A percentile compares a stretch with the other conserved stretches of the same genome.
phyloP scores from a whole-genome alignment of 2,113 vertebrate species.

The Struthidea cinerea region DNA sequence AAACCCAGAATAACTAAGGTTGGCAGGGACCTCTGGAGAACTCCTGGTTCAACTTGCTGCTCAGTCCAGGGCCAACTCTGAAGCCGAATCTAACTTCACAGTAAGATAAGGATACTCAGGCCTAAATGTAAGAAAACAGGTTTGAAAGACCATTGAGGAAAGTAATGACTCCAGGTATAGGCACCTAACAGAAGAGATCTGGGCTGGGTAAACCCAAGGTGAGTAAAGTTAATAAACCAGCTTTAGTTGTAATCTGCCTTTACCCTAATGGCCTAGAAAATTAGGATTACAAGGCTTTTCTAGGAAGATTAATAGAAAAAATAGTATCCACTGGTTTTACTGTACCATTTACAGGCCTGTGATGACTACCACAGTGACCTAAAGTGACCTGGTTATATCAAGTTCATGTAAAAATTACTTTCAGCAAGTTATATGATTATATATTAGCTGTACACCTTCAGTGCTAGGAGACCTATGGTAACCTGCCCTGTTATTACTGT shows the following conservation, averaged over 20 bases:
- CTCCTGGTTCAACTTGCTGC: neutral
- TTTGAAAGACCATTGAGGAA: neutral
- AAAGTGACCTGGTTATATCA: neutral
- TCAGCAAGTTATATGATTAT: neutral
- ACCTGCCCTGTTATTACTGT: neutral
- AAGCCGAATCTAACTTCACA: neutral
- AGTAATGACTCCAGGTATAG: neutral
- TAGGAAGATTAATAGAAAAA: constrained; percentile 46
- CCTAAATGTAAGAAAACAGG: neutral
- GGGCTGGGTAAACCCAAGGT: neutral
- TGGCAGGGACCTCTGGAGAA: neutral
- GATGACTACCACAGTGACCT: neutral
- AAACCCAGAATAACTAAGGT: neutral
- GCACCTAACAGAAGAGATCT: neutral
- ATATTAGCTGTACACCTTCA: neutral
- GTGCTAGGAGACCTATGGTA: neutral
- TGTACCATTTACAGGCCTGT: neutral
- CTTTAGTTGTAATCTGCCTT: constrained; percentile 45
- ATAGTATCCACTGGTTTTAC: neutral
- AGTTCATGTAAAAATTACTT: neutral
- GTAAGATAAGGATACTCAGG: neutral
- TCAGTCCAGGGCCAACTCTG: neutral
- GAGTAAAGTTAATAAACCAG: constrained; percentile 9
- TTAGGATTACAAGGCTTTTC: constrained; percentile 49
- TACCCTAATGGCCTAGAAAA: constrained; percentile 36